phyloP scores from a whole-genome alignment of 1,140 invertebrate species.

The Polyergus mexicanus region DNA sequence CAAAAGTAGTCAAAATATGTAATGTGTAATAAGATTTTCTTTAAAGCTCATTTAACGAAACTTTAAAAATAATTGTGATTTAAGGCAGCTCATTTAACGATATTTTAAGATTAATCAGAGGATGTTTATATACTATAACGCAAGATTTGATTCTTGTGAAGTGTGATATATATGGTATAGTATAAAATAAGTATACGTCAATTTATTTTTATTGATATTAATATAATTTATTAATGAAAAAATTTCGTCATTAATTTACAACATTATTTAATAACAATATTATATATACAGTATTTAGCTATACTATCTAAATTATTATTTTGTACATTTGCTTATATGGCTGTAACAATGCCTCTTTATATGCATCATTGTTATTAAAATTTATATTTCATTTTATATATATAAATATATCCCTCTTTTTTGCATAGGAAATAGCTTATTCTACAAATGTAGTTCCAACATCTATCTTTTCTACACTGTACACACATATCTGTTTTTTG shows the following conservation, averaged over 20 bases:
- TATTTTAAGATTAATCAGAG: neutral
- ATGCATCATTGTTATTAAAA: constrained; percentile 13
- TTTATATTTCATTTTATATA: constrained; percentile 7
- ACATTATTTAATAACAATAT: constrained; percentile 3
- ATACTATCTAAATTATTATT: constrained; percentile 24
- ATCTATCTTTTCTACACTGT: constrained; percentile 68
- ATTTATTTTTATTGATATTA: neutral
- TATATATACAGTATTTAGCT: neutral
- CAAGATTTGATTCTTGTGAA: constrained; percentile 4
- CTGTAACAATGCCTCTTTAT: neutral
- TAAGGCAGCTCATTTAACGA: neutral
- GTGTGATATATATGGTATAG: neutral
- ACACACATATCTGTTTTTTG: constrained; percentile 80
- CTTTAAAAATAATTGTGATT: neutral
- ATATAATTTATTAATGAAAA: constrained; percentile 31
- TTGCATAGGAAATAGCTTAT: neutral
- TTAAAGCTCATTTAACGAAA: neutral
- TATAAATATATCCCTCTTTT: neutral
- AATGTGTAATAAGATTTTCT: neutral
- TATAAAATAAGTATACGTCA: constrained; percentile 16
- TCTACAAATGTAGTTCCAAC: constrained; percentile 32
- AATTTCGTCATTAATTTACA: neutral
- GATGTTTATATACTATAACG: constrained; percentile 17
- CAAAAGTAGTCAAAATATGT: neutral
- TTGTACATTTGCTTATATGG: constrained; percentile 9